These are phyloP conservation scores for Notarius lentiginosus DNA, from an alignment of 2,113 vertebrate genomes.

Conservation along the genomic window DNA sequence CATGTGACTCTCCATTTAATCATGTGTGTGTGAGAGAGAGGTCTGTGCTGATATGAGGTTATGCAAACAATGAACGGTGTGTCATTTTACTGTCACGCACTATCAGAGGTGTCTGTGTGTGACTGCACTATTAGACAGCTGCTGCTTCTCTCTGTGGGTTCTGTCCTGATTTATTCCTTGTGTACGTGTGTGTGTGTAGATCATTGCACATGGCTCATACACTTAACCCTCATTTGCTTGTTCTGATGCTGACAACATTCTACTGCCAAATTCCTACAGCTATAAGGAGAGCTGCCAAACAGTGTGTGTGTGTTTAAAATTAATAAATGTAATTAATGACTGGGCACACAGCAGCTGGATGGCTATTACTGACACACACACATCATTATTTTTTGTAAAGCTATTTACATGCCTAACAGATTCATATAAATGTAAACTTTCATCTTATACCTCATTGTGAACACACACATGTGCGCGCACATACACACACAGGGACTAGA, in stretches of 20 bases:
- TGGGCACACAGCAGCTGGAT: neutral
- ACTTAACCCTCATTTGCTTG: constrained; percentile 11
- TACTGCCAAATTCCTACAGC: constrained; percentile 18
- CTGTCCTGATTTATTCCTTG: neutral
- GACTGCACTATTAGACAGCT: constrained; percentile 19
- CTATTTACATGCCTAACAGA: neutral
- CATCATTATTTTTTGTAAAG: neutral
- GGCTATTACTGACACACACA: neutral
- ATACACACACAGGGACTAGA: neutral
- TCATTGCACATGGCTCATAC: neutral
- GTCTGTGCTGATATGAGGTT: neutral
- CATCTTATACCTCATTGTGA: neutral
- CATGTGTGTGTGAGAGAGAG: constrained; percentile 4
- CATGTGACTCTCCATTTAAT: neutral
- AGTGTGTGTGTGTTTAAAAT: constrained; percentile 7
- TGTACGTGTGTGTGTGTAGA: neutral
- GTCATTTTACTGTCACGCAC: neutral
- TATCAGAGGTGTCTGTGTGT: constrained; percentile 5
- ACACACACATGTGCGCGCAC: neutral
- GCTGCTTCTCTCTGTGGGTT: constrained; percentile 15
- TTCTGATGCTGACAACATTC: neutral
- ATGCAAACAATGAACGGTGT: neutral
- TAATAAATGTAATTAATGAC: constrained; percentile 6
- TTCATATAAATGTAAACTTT: neutral
- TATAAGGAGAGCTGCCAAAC: neutral